phyloP scores from a whole-genome alignment of 2,113 vertebrate species.

The Ciconia maguari region DNA sequence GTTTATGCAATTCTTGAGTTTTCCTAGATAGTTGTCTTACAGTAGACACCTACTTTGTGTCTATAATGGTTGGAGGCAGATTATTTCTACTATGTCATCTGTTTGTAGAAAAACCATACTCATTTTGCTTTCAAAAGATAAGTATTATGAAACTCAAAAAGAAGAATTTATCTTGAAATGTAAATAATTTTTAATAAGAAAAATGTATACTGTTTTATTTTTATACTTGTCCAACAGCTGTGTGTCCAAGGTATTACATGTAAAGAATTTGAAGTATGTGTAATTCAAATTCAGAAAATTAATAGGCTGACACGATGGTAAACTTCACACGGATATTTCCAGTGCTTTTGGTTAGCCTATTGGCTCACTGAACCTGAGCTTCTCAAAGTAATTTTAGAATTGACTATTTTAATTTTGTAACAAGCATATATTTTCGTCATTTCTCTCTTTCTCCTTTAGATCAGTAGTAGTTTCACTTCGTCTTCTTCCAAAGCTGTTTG shows the following conservation, averaged over 20 bases:
- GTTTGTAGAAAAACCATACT: neutral
- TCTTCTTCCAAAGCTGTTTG: slow-evolving; percentile 95
- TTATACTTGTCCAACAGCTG: neutral
- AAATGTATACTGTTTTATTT: neutral
- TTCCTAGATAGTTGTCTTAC: neutral
- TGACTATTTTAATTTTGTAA: neutral
- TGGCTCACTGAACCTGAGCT: neutral
- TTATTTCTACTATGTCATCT: neutral
- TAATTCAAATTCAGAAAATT: neutral
- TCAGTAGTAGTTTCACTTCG: slow-evolving; percentile 97
- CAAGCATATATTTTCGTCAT: neutral
- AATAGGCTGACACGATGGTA: neutral
- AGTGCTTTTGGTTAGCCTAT: neutral
- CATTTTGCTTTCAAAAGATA: neutral
- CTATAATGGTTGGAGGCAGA: neutral
- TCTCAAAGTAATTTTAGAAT: neutral
- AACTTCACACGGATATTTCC: neutral
- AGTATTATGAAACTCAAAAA: neutral
- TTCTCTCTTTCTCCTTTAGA: slow-evolving; percentile 70
- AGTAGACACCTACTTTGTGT: neutral
- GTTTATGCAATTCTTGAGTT: neutral
- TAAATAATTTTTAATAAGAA: neutral
- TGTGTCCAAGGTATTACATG: neutral
- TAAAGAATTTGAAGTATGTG: neutral
- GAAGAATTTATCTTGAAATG: neutral